Evolutionary conservation across 1,140 invertebrate genomes (phyloP).

Genomic region (Ladona fulva): DNA sequence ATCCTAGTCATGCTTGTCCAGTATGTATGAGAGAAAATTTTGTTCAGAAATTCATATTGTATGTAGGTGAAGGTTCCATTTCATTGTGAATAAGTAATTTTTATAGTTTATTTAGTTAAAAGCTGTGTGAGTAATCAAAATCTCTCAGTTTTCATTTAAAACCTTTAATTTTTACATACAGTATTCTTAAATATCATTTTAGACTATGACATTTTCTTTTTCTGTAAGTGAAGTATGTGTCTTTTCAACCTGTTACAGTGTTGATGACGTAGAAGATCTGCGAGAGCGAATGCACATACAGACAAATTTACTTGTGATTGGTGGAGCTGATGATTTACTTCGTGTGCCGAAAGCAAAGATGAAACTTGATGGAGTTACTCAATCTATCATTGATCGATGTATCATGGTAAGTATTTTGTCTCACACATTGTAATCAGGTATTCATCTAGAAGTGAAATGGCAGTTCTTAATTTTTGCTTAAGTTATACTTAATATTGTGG

Average conservation of each 20-base stretch:
- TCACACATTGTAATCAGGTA: neutral
- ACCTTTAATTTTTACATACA: no score
- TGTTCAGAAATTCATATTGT: no score
- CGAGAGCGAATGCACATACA: conserved; percentile 64
- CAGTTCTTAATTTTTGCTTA: conserved; percentile 12
- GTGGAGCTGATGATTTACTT: conserved; percentile 68
- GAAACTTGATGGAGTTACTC: conserved; percentile 63
- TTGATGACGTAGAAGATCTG: conserved; percentile 69
- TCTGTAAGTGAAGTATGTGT: no score
- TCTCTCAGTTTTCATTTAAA: no score
- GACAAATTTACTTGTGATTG: conserved; percentile 69
- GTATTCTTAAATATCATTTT: no score
- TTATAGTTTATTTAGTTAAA: no score
- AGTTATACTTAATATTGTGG: neutral
- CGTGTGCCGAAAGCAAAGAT: conserved; percentile 61
- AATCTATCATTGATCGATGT: conserved; percentile 70
- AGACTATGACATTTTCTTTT: no score
- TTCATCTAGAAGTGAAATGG: neutral
- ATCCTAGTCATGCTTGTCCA: no score
- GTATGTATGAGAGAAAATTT: no score
- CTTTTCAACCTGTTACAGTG: conserved; percentile 29
- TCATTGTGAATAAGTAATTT: no score
- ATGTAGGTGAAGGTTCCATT: no score
- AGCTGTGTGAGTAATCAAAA: no score
- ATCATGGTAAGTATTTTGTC: conserved; percentile 45